Percentiles rank a stretch among this genome's conserved stretches.
Conservation (phyloP, 2,888 invertebrate species). For the Troides oblongomaculatus region DNA sequence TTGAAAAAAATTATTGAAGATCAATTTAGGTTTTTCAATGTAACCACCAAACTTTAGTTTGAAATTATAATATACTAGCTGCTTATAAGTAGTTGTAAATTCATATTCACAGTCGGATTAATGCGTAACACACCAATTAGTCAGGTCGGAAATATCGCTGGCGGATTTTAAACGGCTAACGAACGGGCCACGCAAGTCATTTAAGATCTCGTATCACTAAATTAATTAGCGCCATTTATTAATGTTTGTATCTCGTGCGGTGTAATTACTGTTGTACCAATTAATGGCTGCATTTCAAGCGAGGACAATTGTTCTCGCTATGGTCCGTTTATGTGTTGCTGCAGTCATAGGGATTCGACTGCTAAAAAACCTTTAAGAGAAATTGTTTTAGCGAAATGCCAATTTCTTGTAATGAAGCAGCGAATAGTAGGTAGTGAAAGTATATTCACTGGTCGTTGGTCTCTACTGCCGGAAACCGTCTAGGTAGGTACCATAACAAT, state of each 20-base stretch:
- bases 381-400: no score
- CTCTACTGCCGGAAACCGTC: no score
- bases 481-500: no score
- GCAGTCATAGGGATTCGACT: not conserved
- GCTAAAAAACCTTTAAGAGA: no score
- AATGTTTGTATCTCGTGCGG: constrained; percentile 10
- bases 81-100: constrained; percentile 11
- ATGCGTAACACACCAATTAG: constrained; percentile 20
- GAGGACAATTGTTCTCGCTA: constrained; percentile 7
- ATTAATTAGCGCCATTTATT: constrained; percentile 19
- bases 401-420: no score
- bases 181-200: constrained; percentile 14
- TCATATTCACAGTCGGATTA: constrained; percentile 15
- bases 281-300: constrained; percentile 10
- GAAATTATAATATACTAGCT: not conserved
- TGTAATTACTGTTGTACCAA: constrained; percentile 18
- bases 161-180: constrained; percentile 21
- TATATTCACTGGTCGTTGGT: no score
- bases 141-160: constrained; percentile 20
- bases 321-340: not conserved
- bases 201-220: constrained; percentile 16
- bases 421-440: no score
- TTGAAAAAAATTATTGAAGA: no score
- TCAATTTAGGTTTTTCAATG: no score
- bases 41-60: no score